Percentiles rank a stretch among this genome's conserved stretches.
Conservation (phyloP, 1,140 invertebrate species). For the Caenorhabditis briggsae region DNA sequence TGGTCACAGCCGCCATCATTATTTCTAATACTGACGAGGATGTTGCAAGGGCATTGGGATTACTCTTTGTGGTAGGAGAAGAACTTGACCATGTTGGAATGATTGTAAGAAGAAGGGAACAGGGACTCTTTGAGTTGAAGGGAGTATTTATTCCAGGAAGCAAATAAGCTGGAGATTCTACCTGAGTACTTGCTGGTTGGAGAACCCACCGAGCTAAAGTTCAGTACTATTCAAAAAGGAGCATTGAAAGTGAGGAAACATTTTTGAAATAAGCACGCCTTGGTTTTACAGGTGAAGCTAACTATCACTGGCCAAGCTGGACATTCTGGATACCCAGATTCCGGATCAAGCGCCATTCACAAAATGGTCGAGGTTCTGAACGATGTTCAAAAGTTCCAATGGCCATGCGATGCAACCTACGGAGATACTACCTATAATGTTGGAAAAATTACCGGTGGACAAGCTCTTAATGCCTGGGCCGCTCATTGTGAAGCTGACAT, state of each 20-base stretch:
- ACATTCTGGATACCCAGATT: conserved; percentile 71
- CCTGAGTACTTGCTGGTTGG: conserved; percentile 71
- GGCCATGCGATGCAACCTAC: conserved; percentile 63
- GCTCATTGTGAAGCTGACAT: conserved; percentile 66
- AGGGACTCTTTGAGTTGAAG: neutral
- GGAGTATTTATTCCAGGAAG: conserved; percentile 60
- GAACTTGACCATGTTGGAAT: conserved; percentile 75
- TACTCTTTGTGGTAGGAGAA: conserved; percentile 73
- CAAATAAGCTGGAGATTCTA: conserved; percentile 37
- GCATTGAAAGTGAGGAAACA: conserved; percentile 67
- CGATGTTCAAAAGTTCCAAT: conserved; percentile 64
- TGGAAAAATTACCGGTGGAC: conserved; percentile 70
- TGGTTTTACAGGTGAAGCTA: conserved; percentile 57
- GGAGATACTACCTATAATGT: conserved; percentile 72
- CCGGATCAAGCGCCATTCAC: conserved; percentile 69
- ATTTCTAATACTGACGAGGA: conserved; percentile 63
- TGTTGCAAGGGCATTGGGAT: conserved; percentile 66
- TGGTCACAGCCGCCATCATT: conserved; percentile 69
- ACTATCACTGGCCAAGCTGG: conserved; percentile 67
- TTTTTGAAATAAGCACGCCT: neutral
- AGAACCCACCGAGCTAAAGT: conserved; percentile 72
- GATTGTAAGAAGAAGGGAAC: conserved; percentile 60
- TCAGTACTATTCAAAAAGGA: conserved; percentile 71
- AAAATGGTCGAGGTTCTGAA: conserved; percentile 70
- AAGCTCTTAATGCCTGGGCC: conserved; percentile 71